These are phyloP conservation scores for Romanogobio albipinnatus DNA, from an alignment of 2,113 vertebrate genomes.

Conservation along the genomic window DNA sequence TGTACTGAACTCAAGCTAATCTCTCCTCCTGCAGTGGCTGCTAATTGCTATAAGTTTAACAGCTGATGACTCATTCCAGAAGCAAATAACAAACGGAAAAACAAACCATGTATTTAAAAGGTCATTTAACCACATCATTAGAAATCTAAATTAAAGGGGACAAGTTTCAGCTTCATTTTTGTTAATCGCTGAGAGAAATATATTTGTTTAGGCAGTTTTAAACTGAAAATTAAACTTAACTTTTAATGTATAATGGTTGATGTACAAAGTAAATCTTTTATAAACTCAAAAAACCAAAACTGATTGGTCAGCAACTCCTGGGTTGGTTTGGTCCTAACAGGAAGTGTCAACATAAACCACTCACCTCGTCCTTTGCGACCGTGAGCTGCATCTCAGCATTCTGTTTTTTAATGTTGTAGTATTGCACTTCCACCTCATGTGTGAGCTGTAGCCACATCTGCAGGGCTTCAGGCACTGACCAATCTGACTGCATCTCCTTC, in stretches of 20 bases:
- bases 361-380: slow-evolving; percentile 96
- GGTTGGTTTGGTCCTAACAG: too few species aligned
- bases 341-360: slow-evolving; percentile 6
- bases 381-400: slow-evolving; percentile 91
- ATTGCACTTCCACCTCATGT: slow-evolving; percentile 97
- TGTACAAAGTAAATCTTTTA: background rate
- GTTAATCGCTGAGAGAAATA: slow-evolving; percentile 11
- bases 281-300: background rate
- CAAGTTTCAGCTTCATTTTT: slow-evolving; percentile 38
- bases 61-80: slow-evolving; percentile 54
- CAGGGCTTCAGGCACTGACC: slow-evolving; percentile 93
- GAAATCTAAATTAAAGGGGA: slow-evolving; percentile 51
- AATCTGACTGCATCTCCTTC: slow-evolving; percentile 91
- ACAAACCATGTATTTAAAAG: slow-evolving; percentile 62
- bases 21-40: slow-evolving; percentile 12
- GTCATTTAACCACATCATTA: slow-evolving; percentile 62
- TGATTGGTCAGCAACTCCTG: background rate
- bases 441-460: slow-evolving; percentile 99
- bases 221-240: background rate
- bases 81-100: slow-evolving; percentile 53
- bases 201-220: slow-evolving; percentile 5
- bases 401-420: slow-evolving; percentile 99
- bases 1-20: background rate
- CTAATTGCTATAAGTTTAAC: slow-evolving; percentile 58
- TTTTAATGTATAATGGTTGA: background rate